Conservation (phyloP, 2,888 invertebrate species). For the Cepaea hortensis region DNA sequence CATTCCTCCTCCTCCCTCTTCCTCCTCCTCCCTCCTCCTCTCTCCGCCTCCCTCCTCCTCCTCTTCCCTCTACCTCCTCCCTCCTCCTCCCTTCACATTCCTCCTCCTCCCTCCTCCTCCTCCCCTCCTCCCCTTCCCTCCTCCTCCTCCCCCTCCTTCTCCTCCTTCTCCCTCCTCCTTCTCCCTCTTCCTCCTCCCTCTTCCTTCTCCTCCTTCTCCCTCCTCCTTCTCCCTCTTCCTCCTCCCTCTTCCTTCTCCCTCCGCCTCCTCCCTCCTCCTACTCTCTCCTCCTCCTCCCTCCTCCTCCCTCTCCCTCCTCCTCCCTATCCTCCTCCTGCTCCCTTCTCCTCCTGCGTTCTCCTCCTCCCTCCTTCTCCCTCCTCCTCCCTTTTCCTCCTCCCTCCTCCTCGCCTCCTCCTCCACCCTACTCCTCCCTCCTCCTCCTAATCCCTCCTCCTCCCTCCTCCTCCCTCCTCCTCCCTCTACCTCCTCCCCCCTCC, state of each 20-base stretch:
- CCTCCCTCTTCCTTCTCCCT: not conserved
- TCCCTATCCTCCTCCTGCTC: not conserved
- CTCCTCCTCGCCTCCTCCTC: not conserved
- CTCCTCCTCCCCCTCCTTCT: not conserved
- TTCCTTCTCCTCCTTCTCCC: not conserved
- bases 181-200: no score
- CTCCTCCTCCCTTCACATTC: no score
- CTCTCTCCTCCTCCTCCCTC: not conserved
- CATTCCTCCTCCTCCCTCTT: not conserved
- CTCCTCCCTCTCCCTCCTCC: not conserved
- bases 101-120: not conserved
- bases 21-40: not conserved
- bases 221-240: not conserved
- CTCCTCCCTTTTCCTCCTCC: conserved; percentile 4
- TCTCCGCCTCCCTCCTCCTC: no score
- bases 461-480: no score
- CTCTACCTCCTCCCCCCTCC: not conserved
- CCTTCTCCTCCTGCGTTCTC: not conserved
- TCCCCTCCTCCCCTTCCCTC: not conserved
- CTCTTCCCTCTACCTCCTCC: no score
- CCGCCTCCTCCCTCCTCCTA: not conserved
- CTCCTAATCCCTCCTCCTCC: no score
- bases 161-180: not conserved
- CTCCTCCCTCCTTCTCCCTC: not conserved
- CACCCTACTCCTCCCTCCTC: no score